Conservation (phyloP, 2,888 invertebrate species). For the Leucophenga montana region DNA sequence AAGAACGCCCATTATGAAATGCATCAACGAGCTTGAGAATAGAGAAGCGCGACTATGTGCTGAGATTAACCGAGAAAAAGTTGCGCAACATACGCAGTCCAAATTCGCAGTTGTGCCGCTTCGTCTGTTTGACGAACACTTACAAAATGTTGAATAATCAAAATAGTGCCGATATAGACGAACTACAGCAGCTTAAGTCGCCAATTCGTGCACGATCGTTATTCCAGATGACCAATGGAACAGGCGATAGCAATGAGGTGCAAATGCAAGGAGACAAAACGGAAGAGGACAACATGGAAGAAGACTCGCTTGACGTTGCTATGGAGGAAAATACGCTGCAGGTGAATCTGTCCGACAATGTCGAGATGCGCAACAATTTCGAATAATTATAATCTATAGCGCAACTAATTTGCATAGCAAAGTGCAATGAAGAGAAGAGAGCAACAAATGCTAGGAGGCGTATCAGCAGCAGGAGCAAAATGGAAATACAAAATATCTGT, state of each 20-base stretch:
- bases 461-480: background rate
- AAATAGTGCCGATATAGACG: background rate
- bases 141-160: background rate
- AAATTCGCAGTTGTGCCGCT: background rate
- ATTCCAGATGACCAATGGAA: background rate
- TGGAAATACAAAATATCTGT: no score
- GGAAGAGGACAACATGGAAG: no score
- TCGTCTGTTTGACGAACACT: background rate
- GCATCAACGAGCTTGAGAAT: background rate
- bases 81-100: background rate
- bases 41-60: background rate
- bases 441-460: background rate
- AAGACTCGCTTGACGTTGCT: no score
- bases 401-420: conserved; percentile 15
- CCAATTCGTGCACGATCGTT: no score
- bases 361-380: no score
- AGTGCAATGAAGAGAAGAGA: background rate
- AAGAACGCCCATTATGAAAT: background rate
- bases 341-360: background rate
- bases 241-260: background rate
- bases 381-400: no score
- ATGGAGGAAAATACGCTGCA: background rate
- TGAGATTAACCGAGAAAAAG: background rate
- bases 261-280: background rate
- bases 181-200: background rate